Percentiles rank a stretch among this genome's conserved stretches.
These are phyloP conservation scores for Dorcus hopei DNA, from an alignment of 2,888 invertebrate species.

Conservation along the genomic window DNA sequence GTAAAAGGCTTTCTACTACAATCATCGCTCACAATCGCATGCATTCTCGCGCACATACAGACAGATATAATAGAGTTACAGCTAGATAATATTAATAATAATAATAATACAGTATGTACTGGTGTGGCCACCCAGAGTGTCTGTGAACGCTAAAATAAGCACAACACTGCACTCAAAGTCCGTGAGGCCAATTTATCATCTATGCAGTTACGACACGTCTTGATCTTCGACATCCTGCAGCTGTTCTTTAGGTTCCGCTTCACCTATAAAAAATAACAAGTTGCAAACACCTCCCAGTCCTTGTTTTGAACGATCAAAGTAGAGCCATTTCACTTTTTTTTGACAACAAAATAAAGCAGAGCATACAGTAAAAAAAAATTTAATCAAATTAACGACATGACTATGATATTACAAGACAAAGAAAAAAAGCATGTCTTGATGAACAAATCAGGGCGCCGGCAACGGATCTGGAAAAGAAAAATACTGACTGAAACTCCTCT, in stretches of 20 bases:
- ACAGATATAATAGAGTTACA: conserved; percentile 30
- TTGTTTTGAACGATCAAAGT: no score
- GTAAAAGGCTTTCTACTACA: neutral
- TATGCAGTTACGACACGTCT: conserved; percentile 82
- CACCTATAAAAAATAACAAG: conserved; percentile 58
- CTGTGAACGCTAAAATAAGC: conserved; percentile 11
- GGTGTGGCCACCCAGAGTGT: conserved; percentile 24
- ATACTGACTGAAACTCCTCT: no score
- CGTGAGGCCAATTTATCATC: conserved; percentile 15
- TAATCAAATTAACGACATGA: no score
- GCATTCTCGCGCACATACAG: conserved; percentile 19
- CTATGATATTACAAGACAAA: no score
- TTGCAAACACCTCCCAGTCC: no score
- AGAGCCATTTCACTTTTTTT: no score
- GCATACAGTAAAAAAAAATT: no score
- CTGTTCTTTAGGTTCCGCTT: conserved; percentile 87
- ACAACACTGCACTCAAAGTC: conserved; percentile 19
- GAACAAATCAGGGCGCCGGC: no score
- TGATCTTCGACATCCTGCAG: conserved; percentile 93
- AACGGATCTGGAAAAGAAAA: no score
- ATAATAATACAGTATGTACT: conserved; percentile 48
- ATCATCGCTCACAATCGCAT: neutral
- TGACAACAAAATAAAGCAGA: no score
- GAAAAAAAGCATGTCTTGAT: no score
- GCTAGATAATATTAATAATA: conserved; percentile 41